Evolutionary conservation across 2,113 vertebrate species (phyloP), one percentile per base, ranked within the genome.

Genomic region (Rhineura floridana): DNA sequence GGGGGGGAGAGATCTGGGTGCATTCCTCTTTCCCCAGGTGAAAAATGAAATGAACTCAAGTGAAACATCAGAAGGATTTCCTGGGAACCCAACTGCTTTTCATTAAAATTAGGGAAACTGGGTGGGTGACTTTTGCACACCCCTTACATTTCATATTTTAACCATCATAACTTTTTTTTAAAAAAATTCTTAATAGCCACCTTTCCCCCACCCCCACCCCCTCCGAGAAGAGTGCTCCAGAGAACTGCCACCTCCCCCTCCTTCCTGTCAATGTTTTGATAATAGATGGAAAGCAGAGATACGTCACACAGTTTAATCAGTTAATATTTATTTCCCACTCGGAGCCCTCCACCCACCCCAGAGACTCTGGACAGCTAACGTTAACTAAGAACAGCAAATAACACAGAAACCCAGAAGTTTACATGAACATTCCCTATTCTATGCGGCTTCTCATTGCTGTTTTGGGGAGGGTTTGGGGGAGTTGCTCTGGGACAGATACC

Each of bases 131-230:
- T 33, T 78, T 62, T 80, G 65, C 33, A 9, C 50, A 12, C 5
- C 5, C 13, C 0, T 0, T 1, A 0, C 0, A 17, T 63, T 76
- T 10, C 6, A 50, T 83, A 83, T 81, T 1, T 28, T 65, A 90
- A 73, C 21, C 25, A 87, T 48, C n/a, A 83, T 62, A 6, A 55
- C 10, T 19, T 19, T 46, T 28, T n/a, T n/a, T n/a, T n/a, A n/a
- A n/a, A n/a, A 48, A 50, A 42, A 59, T n/a, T 46, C 63, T 63
- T 33, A 77, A 65, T 46, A 85, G 30, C 30, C n/a, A 77, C 9
- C 6, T 42, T 39, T 36, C 42, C 70, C 50, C 50, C 48, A 6
- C 59, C 11, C 0, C 21, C 6, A 6, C 59, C 11, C 0, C 21
- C 6, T 17, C 42, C 1, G 87, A 89, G 85, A 88, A 46, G 55